These are phyloP conservation scores for Ptyas mucosa DNA, from an alignment of 2,113 vertebrate genomes.

Conservation along the genomic window DNA sequence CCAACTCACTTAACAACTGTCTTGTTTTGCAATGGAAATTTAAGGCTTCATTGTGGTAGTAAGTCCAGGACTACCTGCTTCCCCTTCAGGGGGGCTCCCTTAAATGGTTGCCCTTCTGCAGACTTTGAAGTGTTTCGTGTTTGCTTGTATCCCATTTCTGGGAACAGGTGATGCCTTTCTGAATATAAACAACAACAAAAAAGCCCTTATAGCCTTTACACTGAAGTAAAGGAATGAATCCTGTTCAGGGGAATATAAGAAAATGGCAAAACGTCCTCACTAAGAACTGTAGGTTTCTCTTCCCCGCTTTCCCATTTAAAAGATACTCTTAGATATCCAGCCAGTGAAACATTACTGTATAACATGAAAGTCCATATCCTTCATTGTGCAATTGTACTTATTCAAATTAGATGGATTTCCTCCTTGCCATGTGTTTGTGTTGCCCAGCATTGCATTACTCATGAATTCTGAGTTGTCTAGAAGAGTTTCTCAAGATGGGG, in stretches of 20 bases:
- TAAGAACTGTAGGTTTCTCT: neutral
- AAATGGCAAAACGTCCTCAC: neutral
- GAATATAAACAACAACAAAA: neutral
- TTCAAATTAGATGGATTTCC: neutral
- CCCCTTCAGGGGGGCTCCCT: neutral
- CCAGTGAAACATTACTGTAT: neutral
- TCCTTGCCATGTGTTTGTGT: neutral
- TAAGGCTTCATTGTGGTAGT: neutral
- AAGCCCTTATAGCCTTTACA: neutral
- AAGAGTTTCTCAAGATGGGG: neutral
- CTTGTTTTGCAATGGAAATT: neutral
- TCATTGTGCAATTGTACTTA: neutral
- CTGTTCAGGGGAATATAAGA: neutral
- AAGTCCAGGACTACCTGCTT: neutral
- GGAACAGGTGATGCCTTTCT: neutral
- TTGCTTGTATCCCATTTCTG: neutral
- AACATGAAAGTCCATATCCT: neutral
- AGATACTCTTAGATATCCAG: neutral
- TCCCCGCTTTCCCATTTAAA: neutral
- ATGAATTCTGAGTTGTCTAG: neutral
- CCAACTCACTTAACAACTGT: neutral
- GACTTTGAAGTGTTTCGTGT: neutral
- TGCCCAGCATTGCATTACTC: neutral
- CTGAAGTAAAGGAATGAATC: neutral
- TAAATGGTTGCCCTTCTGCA: neutral